phyloP scores from a whole-genome alignment of 2,888 invertebrate genomes.

The Leucania comma region DNA sequence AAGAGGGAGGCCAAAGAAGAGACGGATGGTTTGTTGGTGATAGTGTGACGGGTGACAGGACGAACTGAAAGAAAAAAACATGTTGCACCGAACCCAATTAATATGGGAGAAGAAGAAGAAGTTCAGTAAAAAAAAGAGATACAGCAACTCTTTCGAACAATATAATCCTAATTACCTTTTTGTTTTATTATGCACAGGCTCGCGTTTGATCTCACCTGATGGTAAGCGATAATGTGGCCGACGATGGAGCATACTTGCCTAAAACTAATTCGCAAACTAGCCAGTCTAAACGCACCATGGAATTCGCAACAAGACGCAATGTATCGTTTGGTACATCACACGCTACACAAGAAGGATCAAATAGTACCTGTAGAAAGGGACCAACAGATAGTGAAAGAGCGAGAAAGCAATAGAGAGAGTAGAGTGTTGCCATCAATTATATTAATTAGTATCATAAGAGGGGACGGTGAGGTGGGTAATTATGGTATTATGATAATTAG shows the following conservation, averaged over 20 bases:
- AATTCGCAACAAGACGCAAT: constrained; percentile 63
- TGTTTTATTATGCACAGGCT: too few species aligned
- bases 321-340: constrained; percentile 61
- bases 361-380: constrained; percentile 19
- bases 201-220: too few species aligned
- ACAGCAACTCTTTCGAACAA: background rate
- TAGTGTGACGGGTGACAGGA: too few species aligned
- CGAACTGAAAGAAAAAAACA: too few species aligned
- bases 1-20: too few species aligned
- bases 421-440: constrained; percentile 56
- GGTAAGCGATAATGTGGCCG: too few species aligned
- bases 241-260: too few species aligned
- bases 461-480: background rate
- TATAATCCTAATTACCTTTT: background rate
- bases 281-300: constrained; percentile 54
- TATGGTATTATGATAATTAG: constrained; percentile 26
- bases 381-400: background rate
- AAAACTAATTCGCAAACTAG: background rate
- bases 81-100: too few species aligned
- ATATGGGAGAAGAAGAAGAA: too few species aligned
- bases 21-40: too few species aligned
- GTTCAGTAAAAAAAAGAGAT: background rate
- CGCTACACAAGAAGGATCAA: constrained; percentile 42
- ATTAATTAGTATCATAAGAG: constrained; percentile 50
- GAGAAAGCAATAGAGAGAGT: constrained; percentile 14